phyloP scores from a whole-genome alignment of 2,888 invertebrate species.

The Pyrocoelia pectoralis region DNA sequence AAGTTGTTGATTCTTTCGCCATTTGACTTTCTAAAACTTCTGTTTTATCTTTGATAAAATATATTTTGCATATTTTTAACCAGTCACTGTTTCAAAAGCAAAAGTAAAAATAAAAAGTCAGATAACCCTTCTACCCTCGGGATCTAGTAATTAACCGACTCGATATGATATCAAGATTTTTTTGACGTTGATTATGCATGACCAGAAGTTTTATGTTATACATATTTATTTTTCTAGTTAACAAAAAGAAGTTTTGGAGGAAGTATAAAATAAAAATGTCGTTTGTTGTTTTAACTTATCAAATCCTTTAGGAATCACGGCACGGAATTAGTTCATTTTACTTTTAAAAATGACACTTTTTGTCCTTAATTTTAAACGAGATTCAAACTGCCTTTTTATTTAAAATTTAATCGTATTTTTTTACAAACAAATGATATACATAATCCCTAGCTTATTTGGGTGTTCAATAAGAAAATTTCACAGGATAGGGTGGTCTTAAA shows the following conservation, averaged over 20 bases:
- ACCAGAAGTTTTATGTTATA: constrained; percentile 1
- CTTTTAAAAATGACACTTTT: too few species aligned
- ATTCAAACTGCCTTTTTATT: too few species aligned
- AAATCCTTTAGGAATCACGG: neutral
- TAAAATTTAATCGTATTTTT: too few species aligned
- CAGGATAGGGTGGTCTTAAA: too few species aligned
- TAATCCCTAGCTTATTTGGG: too few species aligned
- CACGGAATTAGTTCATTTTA: too few species aligned
- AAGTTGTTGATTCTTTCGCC: constrained; percentile 33
- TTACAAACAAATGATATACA: too few species aligned
- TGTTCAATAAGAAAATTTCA: too few species aligned
- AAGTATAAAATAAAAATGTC: constrained; percentile 3
- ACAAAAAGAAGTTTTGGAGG: neutral
- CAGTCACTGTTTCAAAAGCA: neutral
- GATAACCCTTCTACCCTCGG: neutral
- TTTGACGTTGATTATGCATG: neutral
- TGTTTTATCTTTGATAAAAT: constrained; percentile 29
- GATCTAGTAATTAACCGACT: constrained; percentile 9
- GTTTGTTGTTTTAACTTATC: constrained; percentile 8
- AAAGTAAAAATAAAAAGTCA: neutral
- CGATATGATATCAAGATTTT: constrained; percentile 7
- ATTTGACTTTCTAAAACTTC: constrained; percentile 35
- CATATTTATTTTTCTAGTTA: constrained; percentile 1
- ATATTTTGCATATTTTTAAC: constrained; percentile 27
- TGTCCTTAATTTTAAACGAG: too few species aligned